Conservation (phyloP, 2,797 vertebrate genomes). For the Tokudaia muenninki region DNA sequence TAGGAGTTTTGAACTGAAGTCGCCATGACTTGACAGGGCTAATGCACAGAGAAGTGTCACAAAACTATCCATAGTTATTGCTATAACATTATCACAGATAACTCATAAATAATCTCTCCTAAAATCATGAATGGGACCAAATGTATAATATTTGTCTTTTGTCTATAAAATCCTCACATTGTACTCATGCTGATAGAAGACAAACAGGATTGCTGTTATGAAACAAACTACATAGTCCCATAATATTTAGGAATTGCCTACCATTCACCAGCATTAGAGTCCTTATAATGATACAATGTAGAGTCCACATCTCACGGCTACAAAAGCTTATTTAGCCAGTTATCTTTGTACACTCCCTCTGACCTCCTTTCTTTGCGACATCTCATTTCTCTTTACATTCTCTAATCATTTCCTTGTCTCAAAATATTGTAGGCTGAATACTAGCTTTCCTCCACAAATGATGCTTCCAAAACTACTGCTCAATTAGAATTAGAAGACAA, state of each 20-base stretch:
- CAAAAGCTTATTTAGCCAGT: neutral
- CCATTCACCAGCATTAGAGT: neutral
- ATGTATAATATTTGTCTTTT: neutral
- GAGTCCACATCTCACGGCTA: neutral
- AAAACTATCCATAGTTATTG: neutral
- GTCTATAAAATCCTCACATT: neutral
- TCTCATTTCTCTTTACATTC: neutral
- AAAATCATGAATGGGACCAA: neutral
- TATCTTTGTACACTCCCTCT: neutral
- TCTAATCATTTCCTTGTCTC: neutral
- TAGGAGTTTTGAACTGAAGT: neutral
- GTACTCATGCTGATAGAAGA: neutral
- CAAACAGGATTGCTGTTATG: neutral
- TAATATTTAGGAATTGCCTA: slow-evolving; percentile 3
- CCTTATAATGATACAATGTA: neutral
- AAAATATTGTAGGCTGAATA: neutral
- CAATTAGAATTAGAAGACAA: neutral
- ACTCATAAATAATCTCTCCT: neutral
- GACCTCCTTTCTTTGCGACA: neutral
- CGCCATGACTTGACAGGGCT: neutral
- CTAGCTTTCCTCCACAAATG: neutral
- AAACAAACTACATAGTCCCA: neutral
- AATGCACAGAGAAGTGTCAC: neutral
- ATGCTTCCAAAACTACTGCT: neutral
- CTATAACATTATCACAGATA: neutral